Percentiles rank a stretch among this genome's conserved stretches.
Conservation (phyloP, 2,888 invertebrate genomes). For the Hirtodrosophila alboralis region DNA sequence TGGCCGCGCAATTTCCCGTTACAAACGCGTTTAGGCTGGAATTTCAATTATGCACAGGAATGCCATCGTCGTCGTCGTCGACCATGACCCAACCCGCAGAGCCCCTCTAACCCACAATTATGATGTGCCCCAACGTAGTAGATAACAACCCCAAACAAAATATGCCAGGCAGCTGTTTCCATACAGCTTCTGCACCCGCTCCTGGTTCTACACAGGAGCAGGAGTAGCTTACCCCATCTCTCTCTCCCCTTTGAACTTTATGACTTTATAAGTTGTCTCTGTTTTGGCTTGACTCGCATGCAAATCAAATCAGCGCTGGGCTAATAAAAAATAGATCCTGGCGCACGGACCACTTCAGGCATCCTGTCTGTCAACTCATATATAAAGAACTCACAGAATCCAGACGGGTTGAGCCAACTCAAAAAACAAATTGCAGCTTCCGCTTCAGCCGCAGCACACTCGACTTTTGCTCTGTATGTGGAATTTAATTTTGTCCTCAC, state of each 20-base stretch:
- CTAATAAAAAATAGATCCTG: constrained; percentile 57
- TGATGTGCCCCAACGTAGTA: constrained; percentile 52
- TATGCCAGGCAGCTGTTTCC: constrained; percentile 51
- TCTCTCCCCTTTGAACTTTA: constrained; percentile 26
- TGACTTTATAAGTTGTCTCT: constrained; percentile 46
- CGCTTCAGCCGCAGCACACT: constrained; percentile 20
- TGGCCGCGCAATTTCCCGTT: constrained; percentile 75
- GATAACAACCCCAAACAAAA: constrained; percentile 55
- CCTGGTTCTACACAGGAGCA: no score
- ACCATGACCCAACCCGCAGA: background rate
- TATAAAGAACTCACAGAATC: constrained; percentile 19
- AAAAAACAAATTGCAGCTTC: constrained; percentile 58
- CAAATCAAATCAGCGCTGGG: constrained; percentile 56
- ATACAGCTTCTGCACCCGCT: constrained; percentile 1
- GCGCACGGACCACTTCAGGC: constrained; percentile 29
- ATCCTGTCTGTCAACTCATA: constrained; percentile 26
- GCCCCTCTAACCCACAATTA: constrained; percentile 53
- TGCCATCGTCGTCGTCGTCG: constrained; percentile 44
- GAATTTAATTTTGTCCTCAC: constrained; percentile 62
- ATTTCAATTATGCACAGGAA: constrained; percentile 78
- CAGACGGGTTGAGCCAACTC: constrained; percentile 39
- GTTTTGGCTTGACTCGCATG: constrained; percentile 31
- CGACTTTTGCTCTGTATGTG: constrained; percentile 46
- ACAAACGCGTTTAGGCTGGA: constrained; percentile 77
- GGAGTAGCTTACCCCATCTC: background rate